Percentiles rank a stretch among this genome's conserved stretches.
These are phyloP conservation scores for Echiichthys vipera DNA, from an alignment of 2,797 vertebrate species.

Conservation along the genomic window DNA sequence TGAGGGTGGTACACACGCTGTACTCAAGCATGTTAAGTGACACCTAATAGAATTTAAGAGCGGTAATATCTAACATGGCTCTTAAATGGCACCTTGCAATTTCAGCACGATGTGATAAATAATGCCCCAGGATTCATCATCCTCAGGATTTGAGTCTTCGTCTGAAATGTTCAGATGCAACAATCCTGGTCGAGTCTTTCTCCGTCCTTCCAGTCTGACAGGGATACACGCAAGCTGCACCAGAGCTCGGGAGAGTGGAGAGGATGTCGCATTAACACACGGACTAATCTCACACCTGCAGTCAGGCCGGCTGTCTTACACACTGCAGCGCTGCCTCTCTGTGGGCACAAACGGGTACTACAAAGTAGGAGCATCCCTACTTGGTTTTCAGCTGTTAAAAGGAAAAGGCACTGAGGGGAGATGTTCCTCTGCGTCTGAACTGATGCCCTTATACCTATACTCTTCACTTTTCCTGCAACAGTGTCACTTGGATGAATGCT, in stretches of 20 bases:
- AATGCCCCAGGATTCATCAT: background rate
- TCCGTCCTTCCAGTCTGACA: slow-evolving; percentile 15
- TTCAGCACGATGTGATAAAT: background rate
- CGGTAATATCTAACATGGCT: background rate
- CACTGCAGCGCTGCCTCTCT: slow-evolving; percentile 33
- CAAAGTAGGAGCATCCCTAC: background rate
- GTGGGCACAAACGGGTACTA: slow-evolving; percentile 29
- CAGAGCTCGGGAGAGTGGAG: slow-evolving; percentile 39
- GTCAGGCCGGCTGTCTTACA: slow-evolving; percentile 13
- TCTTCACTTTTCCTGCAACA: too few relatives aligned
- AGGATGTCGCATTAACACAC: slow-evolving; percentile 72
- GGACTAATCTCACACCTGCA: slow-evolving; percentile 63
- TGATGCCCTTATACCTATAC: too few relatives aligned
- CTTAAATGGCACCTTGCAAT: background rate
- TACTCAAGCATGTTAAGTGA: too few relatives aligned
- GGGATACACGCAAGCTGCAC: slow-evolving; percentile 46
- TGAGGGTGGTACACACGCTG: background rate
- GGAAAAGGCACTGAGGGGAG: background rate
- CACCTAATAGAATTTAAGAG: background rate
- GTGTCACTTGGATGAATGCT: too few relatives aligned
- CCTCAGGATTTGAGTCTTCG: background rate
- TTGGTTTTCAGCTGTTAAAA: background rate
- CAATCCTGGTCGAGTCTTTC: background rate
- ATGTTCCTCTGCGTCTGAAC: too few relatives aligned
- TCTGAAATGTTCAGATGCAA: background rate